phyloP scores from a whole-genome alignment of 2,113 vertebrate genomes.

The Heliornis fulica region DNA sequence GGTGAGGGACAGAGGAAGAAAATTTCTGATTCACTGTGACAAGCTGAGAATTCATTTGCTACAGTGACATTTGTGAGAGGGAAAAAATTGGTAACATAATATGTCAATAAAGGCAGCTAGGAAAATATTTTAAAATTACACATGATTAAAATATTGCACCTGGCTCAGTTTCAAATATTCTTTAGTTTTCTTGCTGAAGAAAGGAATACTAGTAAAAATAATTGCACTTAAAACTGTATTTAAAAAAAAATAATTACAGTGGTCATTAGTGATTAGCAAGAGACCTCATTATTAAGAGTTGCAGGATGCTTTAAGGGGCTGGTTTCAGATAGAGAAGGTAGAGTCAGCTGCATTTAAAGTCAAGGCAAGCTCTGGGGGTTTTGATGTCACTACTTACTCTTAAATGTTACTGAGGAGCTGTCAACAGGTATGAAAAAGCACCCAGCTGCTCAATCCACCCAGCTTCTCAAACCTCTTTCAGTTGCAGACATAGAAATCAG shows the following conservation, averaged over 20 bases:
- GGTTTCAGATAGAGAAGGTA: background rate
- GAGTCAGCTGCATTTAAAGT: background rate
- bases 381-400: background rate
- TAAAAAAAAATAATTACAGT: background rate
- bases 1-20: background rate
- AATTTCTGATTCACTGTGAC: constrained; percentile 5
- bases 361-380: background rate
- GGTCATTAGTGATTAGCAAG: background rate
- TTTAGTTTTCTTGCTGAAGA: background rate
- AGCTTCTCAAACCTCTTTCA: background rate
- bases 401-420: background rate
- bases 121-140: background rate
- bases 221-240: background rate
- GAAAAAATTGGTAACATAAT: background rate
- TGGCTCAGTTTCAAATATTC: background rate
- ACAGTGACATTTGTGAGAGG: background rate
- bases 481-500: background rate
- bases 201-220: background rate
- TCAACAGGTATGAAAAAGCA: background rate
- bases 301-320: background rate
- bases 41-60: constrained; percentile 25
- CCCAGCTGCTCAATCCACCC: background rate
- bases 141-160: background rate
- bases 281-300: background rate
- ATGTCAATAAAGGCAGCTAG: background rate